Base-by-base conservation (phyloP, 2,888 invertebrate species). In the Quadroppia sp. region DNA sequence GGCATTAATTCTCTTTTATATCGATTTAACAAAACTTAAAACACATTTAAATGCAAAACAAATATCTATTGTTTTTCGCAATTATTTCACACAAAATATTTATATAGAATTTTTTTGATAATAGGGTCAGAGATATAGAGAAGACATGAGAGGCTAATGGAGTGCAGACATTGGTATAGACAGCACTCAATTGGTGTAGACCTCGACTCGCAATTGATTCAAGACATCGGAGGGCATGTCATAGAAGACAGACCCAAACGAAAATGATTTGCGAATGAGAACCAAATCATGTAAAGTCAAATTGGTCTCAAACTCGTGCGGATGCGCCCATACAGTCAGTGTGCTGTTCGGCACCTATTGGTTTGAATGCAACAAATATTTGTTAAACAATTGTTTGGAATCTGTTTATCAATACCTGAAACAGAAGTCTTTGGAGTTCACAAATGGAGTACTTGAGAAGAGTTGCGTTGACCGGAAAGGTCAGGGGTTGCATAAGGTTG, bases 401-500 rank as follows among this genome's bases (percentile, higher is more conserved):
- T n/a, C n/a, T n/a, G n/a, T n/a, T n/a, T n/a, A 2, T 48, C 61
- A n/a, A 48, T 70, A 76, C 75, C 73, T 79, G 79, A 73, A 78
- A 79, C 28, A 79, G 77, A 23, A 79, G 71, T 67, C 79, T 67
- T 74, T 79, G 79, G 67, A 79, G 71, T 72, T 79, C 79, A 15
- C 77, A 77, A 25, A 79, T 76, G 20, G 79, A 79, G 71, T 77
- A 76, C 74, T 78, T 78, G 42, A 79, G 74, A 6, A 77, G 74
- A 23, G 77, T 74, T 23, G 78, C 78, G 56, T 76, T 77, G 0
- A 79, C 77, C 1, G 79, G 78, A 61, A 79, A 79, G 64, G 78
- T 78, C 13, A 79, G 75, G 9, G 79, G 79, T 73, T 79, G 79
- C 75, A 77, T 76, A 53, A 79, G 74, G 30, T 77, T 78, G 69